Base-by-base conservation (phyloP, 1,140 invertebrate genomes). In the Sinella curviseta region DNA sequence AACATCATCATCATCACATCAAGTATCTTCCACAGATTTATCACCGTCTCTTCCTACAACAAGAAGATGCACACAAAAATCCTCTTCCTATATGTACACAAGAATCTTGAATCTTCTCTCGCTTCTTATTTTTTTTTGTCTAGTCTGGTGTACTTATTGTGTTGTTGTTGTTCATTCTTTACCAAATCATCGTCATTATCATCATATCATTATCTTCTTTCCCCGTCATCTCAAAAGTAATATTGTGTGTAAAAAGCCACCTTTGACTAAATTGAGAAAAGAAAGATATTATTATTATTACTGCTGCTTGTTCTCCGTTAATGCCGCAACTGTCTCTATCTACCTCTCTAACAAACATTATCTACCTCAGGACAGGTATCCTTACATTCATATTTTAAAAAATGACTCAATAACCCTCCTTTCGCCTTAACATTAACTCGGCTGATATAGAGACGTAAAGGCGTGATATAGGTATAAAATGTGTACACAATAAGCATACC, bases 191-290 rank as follows among this genome's bases (percentile, higher is more conserved):
- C 39, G 39, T 48, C 57, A 60, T 60, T 60, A 17, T 26, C 24
- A 60, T 60, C 57, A 17, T 60, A 60, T 60, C 57, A 60, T 60
- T 60, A 60, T 60, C 57, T 60, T 60, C 57, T 60, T 60, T 60
- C 57, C 24, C 57, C 57, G 57, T 60, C 57, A 60, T 60, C 57
- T 60, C 24, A 60, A 60, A 60, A 60, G 57, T 60, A 60, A 60
- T 60, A 60, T 60, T 60, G 57, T 60, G 57, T 60, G 57, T 60
- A 60, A 60, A 60, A 60, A 60, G 57, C 57, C 57, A 60, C 57
- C 57, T 60, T 60, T 26, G 24, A 60, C 57, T 60, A 60, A 60
- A 60, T 60, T 60, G 12, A 60, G 24, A 26, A 26, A 26, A 60
- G 12, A 60, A 60, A 60, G 57, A 48, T 20, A 20, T 48, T 48